Base-by-base conservation (phyloP, 2,888 invertebrate species). In the Ectropis crepuscularia region DNA sequence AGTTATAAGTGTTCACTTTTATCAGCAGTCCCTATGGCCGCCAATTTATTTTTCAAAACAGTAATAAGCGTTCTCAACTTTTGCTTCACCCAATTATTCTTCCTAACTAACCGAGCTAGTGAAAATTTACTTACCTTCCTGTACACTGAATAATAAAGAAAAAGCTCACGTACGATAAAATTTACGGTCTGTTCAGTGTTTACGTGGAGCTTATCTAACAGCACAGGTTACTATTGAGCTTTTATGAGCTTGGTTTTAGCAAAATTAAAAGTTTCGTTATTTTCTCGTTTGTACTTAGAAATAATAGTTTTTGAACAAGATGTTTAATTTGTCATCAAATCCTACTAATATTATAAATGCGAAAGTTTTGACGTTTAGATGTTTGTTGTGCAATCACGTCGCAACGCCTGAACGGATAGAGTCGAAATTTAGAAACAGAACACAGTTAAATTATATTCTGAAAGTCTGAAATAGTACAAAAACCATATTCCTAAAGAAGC, bases 141-240 rank as follows among this genome's bases (percentile, higher is more conserved):
- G 38, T 43, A 57, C 53, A 48, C 53, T 61, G 46, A 47, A 57
- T 57, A 61, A 57, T 61, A 57, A 57, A 57, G 50, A 62, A 62
- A 63, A 57, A 43, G 43, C 43, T 55, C 63, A 59, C 58, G 54
- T 51, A 38, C 54, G 54, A 54, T 54, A 47, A 47, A 59, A 59
- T 63, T 55, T 55, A 63, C 51, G 59, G 37, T 42, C 41, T 39
- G 45, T 43, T 61, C 41, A 16, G 49, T 61, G 43, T 63, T 68
- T 67, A 70, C 64, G 70, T 65, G 62, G 59, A 63, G 63, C 67
- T 70, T 67, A 70, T 69, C 67, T 63, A 48, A 63, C 61, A 65
- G 63, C 61, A 61, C 50, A 63, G 59, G 63, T 59, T 42, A 53
- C 42, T 49, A 54, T 54, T 59, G 45, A 50, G 48, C n/a, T 42